A percentile compares a stretch with the other conserved stretches of the same genome.
These are phyloP conservation scores for Thunnus maccoyii DNA, from an alignment of 2,113 vertebrate species.

Conservation along the genomic window DNA sequence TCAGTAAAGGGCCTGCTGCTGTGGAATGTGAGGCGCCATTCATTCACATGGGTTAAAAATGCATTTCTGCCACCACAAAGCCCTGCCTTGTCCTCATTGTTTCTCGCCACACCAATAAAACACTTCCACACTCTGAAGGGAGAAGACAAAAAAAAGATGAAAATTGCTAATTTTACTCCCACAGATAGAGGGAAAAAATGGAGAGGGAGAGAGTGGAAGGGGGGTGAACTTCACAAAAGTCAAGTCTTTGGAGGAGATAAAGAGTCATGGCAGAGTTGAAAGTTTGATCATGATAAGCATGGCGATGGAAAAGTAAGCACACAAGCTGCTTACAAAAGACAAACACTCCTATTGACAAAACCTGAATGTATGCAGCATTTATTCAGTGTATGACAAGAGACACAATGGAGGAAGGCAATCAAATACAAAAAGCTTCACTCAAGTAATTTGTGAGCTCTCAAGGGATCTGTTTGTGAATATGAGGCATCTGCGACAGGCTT, in stretches of 20 bases:
- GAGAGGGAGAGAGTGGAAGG: neutral
- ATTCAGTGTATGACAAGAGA: constrained; percentile 40
- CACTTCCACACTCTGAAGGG: constrained; percentile 69
- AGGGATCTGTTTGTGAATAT: constrained; percentile 20
- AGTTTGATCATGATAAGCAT: constrained; percentile 68
- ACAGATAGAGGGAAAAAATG: constrained; percentile 31
- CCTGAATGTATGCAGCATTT: constrained; percentile 48
- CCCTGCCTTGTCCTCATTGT: constrained; percentile 84
- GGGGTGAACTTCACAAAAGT: constrained; percentile 30
- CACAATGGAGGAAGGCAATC: constrained; percentile 39
- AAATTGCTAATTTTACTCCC: constrained; percentile 73
- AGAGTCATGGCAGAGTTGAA: constrained; percentile 57
- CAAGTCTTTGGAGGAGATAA: constrained; percentile 47
- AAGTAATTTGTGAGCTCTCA: constrained; percentile 39
- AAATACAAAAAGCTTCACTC: constrained; percentile 35
- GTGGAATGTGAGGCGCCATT: constrained; percentile 86
- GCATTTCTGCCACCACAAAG: constrained; percentile 84
- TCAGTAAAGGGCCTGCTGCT: constrained; percentile 80
- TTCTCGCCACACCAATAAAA: constrained; percentile 79
- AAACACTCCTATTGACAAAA: constrained; percentile 62
- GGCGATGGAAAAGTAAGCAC: constrained; percentile 55
- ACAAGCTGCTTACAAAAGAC: constrained; percentile 61
- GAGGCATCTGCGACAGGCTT: constrained; percentile 25
- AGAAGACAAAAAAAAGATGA: constrained; percentile 58
- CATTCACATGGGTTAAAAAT: constrained; percentile 85